These are phyloP conservation scores for Drosophila eohydei DNA, from an alignment of 2,888 invertebrate genomes.

Conservation along the genomic window DNA sequence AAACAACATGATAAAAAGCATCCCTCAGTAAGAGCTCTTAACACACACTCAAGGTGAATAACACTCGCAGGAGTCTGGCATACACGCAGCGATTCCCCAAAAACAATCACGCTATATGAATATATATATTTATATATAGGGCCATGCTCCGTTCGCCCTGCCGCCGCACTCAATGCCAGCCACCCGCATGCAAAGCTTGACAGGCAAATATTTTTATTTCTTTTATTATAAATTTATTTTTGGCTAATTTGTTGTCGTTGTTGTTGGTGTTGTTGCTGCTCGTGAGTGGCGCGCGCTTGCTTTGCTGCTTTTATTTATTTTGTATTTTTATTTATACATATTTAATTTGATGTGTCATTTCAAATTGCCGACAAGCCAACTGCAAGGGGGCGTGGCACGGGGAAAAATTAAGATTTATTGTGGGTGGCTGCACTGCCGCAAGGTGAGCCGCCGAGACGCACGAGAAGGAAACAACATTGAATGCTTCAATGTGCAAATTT, in stretches of 20 bases:
- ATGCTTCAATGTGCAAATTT: constrained; percentile 16
- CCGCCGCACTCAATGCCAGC: background rate
- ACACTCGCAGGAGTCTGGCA: constrained; percentile 26
- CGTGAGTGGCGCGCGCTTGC: constrained; percentile 22
- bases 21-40: constrained; percentile 15
- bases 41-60: constrained; percentile 45
- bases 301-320: constrained; percentile 38
- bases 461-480: constrained; percentile 20
- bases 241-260: constrained; percentile 53
- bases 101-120: background rate
- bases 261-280: constrained; percentile 21
- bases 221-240: constrained; percentile 40
- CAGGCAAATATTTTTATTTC: constrained; percentile 29
- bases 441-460: constrained; percentile 22
- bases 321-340: constrained; percentile 59
- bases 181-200: constrained; percentile 13
- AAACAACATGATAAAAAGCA: constrained; percentile 4
- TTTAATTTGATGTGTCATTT: constrained; percentile 77
- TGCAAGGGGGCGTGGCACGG: background rate
- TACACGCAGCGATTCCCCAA: constrained; percentile 1
- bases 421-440: constrained; percentile 66
- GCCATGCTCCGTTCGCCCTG: background rate
- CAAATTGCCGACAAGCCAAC: constrained; percentile 52
- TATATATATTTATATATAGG: background rate
- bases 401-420: constrained; percentile 72